Evolutionary conservation across 2,797 vertebrate species (phyloP), one percentile per base, ranked within the genome.

Genomic region (Rhinatrema bivittatum): DNA sequence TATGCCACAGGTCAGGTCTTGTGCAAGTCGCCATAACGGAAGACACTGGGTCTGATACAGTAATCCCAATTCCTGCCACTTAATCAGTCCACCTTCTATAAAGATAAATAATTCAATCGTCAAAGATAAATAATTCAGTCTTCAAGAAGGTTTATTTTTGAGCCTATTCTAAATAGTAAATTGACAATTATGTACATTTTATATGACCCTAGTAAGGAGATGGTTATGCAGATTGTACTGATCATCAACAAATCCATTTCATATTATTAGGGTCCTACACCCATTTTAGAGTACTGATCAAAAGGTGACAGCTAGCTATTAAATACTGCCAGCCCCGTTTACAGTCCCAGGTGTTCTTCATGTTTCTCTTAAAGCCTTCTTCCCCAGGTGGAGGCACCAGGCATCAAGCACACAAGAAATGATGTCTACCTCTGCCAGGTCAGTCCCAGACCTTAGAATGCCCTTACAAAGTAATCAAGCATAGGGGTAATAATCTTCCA

Each of bases 111-210:
- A 50, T 50, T 50, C 39, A 50, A 50, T 47, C 47, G 43, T 43
- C 47, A 36, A 38, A 38, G 34, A 34, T 46, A 50, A 50, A 39
- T 50, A 50, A 50, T 50, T 50, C 39, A 50, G 50, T 47, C 47
- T 43, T 43, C 47, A 36, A 38, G 39, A 39, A 42, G 33, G 34
- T 25, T 38, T 43, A 47, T 47, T 39, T 46, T 14, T 11, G 20
- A 42, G 39, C 47, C 47, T 43, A 47, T 38, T 47, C 47, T 27
- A 47, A 50, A 50, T 50, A 43, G 47, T 47, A 50, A 50, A 27
- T 34, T 43, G 47, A 50, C 47, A 50, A 50, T 50, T 43, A 50
- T 50, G 34, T 50, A 47, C 50, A 50, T 50, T 50, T 50, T 50
- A 33, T 47, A 39, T 43, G 36, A 50, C 34, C 50, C 25, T 28